Evolutionary conservation across 2,888 invertebrate genomes (phyloP), one percentile per base, ranked within the genome.

Genomic region (Melanchra persicariae): DNA sequence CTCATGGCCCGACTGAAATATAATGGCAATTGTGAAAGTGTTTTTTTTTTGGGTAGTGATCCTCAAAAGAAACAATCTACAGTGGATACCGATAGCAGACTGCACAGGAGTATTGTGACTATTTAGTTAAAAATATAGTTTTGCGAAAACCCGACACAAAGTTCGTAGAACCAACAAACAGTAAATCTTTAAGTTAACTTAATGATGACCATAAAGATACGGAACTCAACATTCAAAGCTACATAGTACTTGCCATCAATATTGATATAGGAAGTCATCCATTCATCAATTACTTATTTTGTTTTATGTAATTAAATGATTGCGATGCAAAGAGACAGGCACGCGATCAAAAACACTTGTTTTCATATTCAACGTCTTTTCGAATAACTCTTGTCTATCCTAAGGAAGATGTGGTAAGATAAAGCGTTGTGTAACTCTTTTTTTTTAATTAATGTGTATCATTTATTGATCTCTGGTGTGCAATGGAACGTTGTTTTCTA

Each of bases 261-360:
- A 65, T 57, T 71, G 60, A 77, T 58, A 68, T 62, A 82, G 83
- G 83, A 84, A 84, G 83, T 81, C 74, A 78, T 85, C 70, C 66
- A 67, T 59, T 70, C 84, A 79, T 70, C 84, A 79, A 85, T 83
- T 81, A 83, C 70, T 85, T 78, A 72, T 83, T 83, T 80, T 71
- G 77, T 84, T 83, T 83, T 85, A 83, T 77, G 83, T 67, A 74
- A 83, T 82, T 85, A 77, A 79, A 77, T 58, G 70, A 71, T 85
- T 82, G 83, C 77, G 60, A 69, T 66, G 22, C 78, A 47, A 57
- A 75, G 67, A 80, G 74, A 77, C 71, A 43, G 70, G 74, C 83
- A 83, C 85, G 85, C 83, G 85, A 83, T 82, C 76, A 82, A 30
- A 67, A 57, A 12, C 63, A 65, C 45, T 76, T 66, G 77, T 76